These are phyloP conservation scores for Brachionus plicatilis DNA, from an alignment of 1,140 invertebrate species.

Conservation along the genomic window DNA sequence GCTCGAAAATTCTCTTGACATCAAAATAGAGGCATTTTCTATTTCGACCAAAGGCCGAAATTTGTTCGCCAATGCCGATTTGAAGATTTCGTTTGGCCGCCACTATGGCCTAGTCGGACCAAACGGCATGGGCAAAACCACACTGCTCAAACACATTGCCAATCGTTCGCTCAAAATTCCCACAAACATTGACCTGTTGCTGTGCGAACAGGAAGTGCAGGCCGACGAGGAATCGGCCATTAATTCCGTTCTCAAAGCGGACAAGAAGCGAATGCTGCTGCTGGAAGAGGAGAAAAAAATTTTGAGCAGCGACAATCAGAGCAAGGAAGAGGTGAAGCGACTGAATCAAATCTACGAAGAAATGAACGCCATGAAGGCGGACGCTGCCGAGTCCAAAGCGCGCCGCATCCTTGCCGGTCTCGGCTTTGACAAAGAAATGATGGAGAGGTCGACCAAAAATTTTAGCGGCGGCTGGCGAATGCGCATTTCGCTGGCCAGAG, in stretches of 20 bases:
- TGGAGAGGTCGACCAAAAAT: slow-evolving; percentile 82
- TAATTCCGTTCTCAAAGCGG: slow-evolving; percentile 82
- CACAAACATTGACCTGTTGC: slow-evolving; percentile 88
- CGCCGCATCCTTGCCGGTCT: slow-evolving; percentile 90
- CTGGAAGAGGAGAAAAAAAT: slow-evolving; percentile 73
- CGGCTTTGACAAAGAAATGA: slow-evolving; percentile 89
- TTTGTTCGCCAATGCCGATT: slow-evolving; percentile 89
- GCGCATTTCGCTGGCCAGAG: slow-evolving; percentile 84
- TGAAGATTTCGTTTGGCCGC: slow-evolving; percentile 84
- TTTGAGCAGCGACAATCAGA: slow-evolving; percentile 60
- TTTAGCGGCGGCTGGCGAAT: slow-evolving; percentile 98
- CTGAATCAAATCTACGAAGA: slow-evolving; percentile 88
- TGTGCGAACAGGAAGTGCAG: slow-evolving; percentile 97
- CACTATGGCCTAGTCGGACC: slow-evolving; percentile 96
- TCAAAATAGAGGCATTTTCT: slow-evolving; percentile 94
- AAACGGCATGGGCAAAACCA: slow-evolving; percentile 96
- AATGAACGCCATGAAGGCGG: slow-evolving; percentile 87
- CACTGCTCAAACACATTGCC: slow-evolving; percentile 83
- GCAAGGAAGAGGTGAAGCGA: slow-evolving; percentile 67
- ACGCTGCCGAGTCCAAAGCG: slow-evolving; percentile 89
- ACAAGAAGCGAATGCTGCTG: slow-evolving; percentile 76
- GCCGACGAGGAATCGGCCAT: slow-evolving; percentile 86
- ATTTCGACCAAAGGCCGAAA: slow-evolving; percentile 96
- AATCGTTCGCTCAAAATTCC: slow-evolving; percentile 83
- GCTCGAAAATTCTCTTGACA: slow-evolving; percentile 89